Evolutionary conservation across 2,797 vertebrate genomes (phyloP).

Genomic region (Sebastes flavidus): DNA sequence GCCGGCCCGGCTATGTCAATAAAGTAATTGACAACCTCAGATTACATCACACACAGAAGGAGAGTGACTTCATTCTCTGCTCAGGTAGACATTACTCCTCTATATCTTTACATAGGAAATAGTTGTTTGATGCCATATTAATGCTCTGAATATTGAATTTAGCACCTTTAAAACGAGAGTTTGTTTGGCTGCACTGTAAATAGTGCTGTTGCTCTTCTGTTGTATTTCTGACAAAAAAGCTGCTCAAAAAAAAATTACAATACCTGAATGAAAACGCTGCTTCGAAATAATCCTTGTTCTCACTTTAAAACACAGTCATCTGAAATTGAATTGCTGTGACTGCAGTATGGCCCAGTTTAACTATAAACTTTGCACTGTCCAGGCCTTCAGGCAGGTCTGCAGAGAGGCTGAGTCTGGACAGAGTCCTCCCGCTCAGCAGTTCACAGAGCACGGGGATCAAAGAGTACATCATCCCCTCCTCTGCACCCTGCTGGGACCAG

Average conservation of each 20-base stretch:
- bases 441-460: slow-evolving; percentile 45
- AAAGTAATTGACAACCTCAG: too few relatives aligned
- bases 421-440: slow-evolving; percentile 21
- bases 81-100: too few relatives aligned
- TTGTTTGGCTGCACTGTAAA: background rate
- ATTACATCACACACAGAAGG: too few relatives aligned
- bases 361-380: slow-evolving; percentile 5
- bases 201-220: background rate
- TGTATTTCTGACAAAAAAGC: background rate
- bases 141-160: too few relatives aligned
- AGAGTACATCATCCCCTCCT: slow-evolving; percentile 28
- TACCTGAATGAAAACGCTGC: background rate
- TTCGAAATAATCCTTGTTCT: background rate
- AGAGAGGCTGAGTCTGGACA: slow-evolving; percentile 24
- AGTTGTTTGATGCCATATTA: too few relatives aligned
- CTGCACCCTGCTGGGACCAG: slow-evolving; percentile 31
- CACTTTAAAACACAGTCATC: background rate
- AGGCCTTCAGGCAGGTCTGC: slow-evolving; percentile 40
- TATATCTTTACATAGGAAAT: too few relatives aligned
- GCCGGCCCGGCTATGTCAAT: too few relatives aligned
- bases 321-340: background rate
- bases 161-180: background rate
- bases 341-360: slow-evolving; percentile 28
- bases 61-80: too few relatives aligned
- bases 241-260: background rate